Evolutionary conservation across 1,140 invertebrate genomes (phyloP), one percentile per base, ranked within the genome.

Genomic region (Drosophila yakuba): DNA sequence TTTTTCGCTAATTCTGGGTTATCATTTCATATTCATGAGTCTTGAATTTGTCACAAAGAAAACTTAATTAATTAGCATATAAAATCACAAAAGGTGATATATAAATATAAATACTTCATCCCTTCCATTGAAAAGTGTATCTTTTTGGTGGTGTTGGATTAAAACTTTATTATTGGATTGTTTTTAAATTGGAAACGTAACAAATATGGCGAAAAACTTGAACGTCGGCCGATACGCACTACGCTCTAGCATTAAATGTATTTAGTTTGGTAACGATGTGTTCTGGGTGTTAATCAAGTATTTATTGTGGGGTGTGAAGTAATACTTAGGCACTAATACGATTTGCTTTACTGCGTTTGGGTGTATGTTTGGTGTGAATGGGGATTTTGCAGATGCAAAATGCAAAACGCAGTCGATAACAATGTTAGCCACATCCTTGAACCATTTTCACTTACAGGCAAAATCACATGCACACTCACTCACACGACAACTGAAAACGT

Each of bases 401-500:
- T 74, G 67, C 77, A 62, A 72, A 45, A 76, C 43, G 64, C 54
- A 85, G 78, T 88, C 71, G 56, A 76, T 86, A 86, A 88, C 83
- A 66, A 63, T 25, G 48, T 73, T 80, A 83, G 83, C 83, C 80
- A 50, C 83, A 84, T 77, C 84, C 44, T 44, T 60, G 20, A 43
- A 56, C 43, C 23, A 51, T 55, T 61, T 62, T 25, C 48, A 51
- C 58, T 35, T 39, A 17, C 44, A 47, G 44, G 17, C 57, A 48
- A 38, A 45, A 56, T 20, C 75, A 54, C 20, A 44, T 39, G 35
- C 71, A 35, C 64, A 45, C 45, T 43, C 38, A 55, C 52, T 59
- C 41, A 58, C 64, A 51, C 68, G 47, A 67, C 85, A 89, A 89
- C 84, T 89, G 28, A 89, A 89, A 80, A 80, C 85, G 85, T 89